Conservation (phyloP, 2,113 vertebrate genomes). For the Vicugna pacos region DNA sequence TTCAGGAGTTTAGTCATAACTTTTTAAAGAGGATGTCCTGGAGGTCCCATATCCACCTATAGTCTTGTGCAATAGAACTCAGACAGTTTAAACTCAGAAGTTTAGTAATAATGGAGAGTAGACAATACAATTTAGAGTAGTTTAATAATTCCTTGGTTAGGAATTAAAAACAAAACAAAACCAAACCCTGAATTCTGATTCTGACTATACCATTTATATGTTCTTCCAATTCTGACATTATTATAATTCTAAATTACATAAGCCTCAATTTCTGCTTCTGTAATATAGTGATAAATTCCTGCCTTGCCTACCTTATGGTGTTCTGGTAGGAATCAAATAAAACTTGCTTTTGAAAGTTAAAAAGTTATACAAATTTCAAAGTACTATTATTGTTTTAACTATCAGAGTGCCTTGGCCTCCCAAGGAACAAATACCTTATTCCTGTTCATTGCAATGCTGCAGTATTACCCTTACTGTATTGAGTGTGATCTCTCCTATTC, state of each 20-base stretch:
- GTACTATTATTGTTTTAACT: background rate
- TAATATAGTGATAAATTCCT: constrained; percentile 38
- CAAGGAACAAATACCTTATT: background rate
- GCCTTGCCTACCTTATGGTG: background rate
- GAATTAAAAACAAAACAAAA: background rate
- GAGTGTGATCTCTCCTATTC: background rate
- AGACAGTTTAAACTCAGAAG: background rate
- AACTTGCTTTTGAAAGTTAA: constrained; percentile 35
- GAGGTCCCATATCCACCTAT: background rate
- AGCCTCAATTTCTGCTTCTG: constrained; percentile 2
- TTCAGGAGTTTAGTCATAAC: constrained; percentile 6
- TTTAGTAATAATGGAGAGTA: constrained; percentile 45
- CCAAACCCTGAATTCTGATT: background rate
- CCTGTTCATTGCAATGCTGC: background rate
- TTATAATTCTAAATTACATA: constrained; percentile 23
- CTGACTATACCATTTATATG: background rate
- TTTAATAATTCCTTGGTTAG: background rate
- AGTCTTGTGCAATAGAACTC: background rate
- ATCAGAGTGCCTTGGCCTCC: background rate
- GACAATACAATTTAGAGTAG: background rate
- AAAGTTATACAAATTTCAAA: constrained; percentile 22
- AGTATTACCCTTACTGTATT: background rate
- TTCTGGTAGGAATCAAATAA: constrained; percentile 37
- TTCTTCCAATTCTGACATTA: constrained; percentile 15
- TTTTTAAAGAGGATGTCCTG: background rate